phyloP scores from a whole-genome alignment of 1,140 invertebrate genomes.

The Drosophila prosaltans region DNA sequence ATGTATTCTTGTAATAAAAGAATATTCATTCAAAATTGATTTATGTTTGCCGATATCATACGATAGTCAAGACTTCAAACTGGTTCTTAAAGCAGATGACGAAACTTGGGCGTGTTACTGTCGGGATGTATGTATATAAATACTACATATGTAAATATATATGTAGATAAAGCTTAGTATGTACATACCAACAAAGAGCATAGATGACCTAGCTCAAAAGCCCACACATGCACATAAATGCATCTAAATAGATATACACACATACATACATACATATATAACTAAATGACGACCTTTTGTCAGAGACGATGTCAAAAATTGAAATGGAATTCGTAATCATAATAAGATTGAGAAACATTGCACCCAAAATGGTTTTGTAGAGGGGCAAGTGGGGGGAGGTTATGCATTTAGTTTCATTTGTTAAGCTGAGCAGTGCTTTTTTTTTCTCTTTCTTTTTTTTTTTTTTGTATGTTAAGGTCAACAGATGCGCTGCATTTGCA shows the following conservation, averaged over 20 bases:
- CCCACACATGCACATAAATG: not conserved
- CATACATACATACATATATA: not conserved
- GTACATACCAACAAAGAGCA: too few species aligned
- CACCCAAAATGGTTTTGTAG: not conserved
- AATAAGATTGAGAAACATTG: conserved; percentile 5
- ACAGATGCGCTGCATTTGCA: conserved; percentile 11
- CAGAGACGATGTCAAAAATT: not conserved
- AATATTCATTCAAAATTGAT: not conserved
- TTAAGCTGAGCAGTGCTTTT: conserved; percentile 1
- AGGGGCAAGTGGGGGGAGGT: not conserved
- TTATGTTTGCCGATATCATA: not conserved
- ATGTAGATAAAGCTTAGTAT: too few species aligned
- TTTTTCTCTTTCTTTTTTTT: not conserved
- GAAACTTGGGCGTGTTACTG: not conserved
- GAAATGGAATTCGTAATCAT: conserved; percentile 8
- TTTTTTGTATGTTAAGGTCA: conserved; percentile 4
- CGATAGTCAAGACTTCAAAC: not conserved
- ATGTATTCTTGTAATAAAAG: too few species aligned
- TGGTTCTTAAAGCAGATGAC: not conserved
- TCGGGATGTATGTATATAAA: too few species aligned
- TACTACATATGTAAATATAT: too few species aligned
- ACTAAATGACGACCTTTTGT: not conserved
- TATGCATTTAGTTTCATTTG: not conserved
- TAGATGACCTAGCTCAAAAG: not conserved
- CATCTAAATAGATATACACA: too few species aligned